Conservation (phyloP, 2,113 vertebrate species). For the Tonatia bakeri region DNA sequence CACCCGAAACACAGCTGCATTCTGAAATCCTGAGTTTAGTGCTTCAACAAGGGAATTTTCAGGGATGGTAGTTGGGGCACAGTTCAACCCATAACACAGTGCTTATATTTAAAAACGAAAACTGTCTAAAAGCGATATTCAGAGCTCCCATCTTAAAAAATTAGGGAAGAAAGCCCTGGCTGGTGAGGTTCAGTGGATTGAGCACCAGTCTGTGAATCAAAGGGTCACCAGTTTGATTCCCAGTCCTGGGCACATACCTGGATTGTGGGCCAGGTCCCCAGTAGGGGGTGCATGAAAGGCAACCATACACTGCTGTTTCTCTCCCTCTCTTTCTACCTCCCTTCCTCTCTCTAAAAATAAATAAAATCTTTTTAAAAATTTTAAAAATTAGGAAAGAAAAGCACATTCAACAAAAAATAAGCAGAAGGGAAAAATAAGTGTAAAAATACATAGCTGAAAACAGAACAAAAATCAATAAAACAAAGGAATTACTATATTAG, state of each 20-base stretch:
- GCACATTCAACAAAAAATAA: background rate
- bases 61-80: background rate
- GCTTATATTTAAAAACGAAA: background rate
- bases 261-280: no score
- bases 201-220: no score
- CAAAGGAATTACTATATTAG: background rate
- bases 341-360: no score
- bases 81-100: background rate
- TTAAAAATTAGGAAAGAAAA: background rate
- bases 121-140: background rate
- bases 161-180: background rate
- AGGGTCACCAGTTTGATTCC: no score
- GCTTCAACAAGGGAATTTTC: background rate
- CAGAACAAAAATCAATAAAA: background rate
- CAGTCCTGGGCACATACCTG: no score
- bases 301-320: no score
- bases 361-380: no score
- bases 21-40: background rate
- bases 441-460: background rate
- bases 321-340: no score
- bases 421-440: background rate
- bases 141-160: background rate
- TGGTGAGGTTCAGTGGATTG: no score
- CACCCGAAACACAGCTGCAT: background rate
- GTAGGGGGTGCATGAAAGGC: no score